Evolutionary conservation across 1,140 invertebrate genomes (phyloP).

Genomic region (Caenorhabditis latens): DNA sequence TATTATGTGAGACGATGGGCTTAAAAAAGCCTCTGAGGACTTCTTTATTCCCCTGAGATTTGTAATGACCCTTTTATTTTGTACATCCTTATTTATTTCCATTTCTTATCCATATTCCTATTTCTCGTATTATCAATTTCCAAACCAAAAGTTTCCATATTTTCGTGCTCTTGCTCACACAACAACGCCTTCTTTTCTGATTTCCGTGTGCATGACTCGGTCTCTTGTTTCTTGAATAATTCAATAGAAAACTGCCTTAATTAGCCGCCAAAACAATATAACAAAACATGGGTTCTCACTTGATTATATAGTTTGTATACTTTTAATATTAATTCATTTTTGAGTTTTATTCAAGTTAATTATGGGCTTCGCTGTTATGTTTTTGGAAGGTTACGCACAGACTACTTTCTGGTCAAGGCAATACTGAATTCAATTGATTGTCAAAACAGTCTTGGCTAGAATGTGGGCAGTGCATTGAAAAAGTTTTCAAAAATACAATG

Average conservation of each 20-base stretch:
- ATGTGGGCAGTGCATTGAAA: too few relatives aligned
- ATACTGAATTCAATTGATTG: too few relatives aligned
- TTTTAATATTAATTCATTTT: slow-evolving; percentile 7
- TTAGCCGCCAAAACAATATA: slow-evolving; percentile 3
- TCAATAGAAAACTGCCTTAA: slow-evolving; percentile 27
- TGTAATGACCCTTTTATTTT: neutral
- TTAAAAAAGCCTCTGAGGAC: neutral
- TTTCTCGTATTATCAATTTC: neutral
- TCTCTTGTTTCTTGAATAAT: neutral
- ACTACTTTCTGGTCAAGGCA: too few relatives aligned
- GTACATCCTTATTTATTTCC: slow-evolving; percentile 17
- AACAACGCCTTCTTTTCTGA: slow-evolving; percentile 42
- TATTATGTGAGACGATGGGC: slow-evolving; percentile 55
- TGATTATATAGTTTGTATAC: neutral
- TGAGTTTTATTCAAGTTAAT: too few relatives aligned
- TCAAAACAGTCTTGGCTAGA: too few relatives aligned
- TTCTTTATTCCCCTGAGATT: neutral
- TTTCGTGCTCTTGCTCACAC: slow-evolving; percentile 51
- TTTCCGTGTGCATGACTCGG: slow-evolving; percentile 51
- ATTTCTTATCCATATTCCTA: neutral
- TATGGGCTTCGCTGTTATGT: too few relatives aligned
- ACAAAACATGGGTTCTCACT: neutral
- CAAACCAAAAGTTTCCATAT: slow-evolving; percentile 3
- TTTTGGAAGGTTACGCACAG: too few relatives aligned
- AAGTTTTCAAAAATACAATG: too few relatives aligned